These are phyloP conservation scores for Morinoia aosen DNA, from an alignment of 2,888 invertebrate genomes.

Conservation along the genomic window DNA sequence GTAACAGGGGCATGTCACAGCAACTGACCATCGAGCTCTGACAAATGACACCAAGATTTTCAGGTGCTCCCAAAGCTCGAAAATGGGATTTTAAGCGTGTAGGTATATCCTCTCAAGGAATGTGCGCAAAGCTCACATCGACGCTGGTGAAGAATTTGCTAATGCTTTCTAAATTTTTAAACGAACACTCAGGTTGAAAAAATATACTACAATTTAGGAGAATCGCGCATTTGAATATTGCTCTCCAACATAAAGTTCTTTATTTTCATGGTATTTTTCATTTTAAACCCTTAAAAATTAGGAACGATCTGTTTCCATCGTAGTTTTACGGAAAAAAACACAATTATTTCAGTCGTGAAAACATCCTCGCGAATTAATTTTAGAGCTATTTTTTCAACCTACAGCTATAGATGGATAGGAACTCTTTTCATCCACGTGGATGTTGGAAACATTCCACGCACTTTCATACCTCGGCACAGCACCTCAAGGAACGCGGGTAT, in stretches of 20 bases:
- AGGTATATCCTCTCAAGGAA: not conserved
- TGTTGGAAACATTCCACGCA: not conserved
- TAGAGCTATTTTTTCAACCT: too few species aligned
- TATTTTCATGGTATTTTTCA: too few species aligned
- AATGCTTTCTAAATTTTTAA: not conserved
- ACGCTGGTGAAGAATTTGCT: not conserved
- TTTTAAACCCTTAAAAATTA: too few species aligned
- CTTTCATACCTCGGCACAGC: not conserved
- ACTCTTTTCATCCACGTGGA: not conserved
- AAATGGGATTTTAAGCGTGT: not conserved
- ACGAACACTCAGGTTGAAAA: not conserved
- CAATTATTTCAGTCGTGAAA: too few species aligned
- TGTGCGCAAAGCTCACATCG: not conserved
- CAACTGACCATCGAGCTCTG: constrained; percentile 6
- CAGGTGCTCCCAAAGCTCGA: not conserved
- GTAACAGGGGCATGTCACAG: not conserved
- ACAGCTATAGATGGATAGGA: not conserved
- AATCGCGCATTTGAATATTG: too few species aligned
- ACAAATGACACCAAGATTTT: not conserved
- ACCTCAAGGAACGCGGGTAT: not conserved
- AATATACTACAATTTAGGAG: not conserved
- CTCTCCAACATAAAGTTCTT: too few species aligned
- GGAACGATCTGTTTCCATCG: too few species aligned
- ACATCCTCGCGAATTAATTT: too few species aligned
- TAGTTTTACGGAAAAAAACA: too few species aligned